These are phyloP conservation scores for Cherax quadricarinatus DNA, from an alignment of 1,140 invertebrate species.

Conservation along the genomic window DNA sequence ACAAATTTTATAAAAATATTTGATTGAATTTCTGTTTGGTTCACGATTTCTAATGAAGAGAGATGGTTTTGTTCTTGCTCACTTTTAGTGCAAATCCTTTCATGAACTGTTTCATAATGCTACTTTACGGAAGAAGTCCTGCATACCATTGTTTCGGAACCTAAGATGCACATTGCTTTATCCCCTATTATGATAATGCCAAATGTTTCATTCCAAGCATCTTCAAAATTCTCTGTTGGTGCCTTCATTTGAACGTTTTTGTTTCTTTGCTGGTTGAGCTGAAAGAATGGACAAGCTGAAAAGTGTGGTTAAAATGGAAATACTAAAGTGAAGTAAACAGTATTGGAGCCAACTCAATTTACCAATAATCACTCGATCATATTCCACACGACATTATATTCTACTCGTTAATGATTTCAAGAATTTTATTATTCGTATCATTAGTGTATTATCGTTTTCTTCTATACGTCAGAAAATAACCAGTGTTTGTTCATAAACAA, in stretches of 20 bases:
- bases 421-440: neutral
- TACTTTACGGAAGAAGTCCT: neutral
- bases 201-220: neutral
- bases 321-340: neutral
- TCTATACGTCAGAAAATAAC: neutral
- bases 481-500: neutral
- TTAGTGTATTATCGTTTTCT: neutral
- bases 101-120: conserved; percentile 16
- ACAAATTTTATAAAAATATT: neutral
- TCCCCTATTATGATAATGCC: neutral
- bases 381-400: neutral
- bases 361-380: neutral
- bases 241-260: neutral
- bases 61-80: neutral
- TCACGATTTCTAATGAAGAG: no score
- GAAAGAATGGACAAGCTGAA: neutral
- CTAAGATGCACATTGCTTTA: neutral
- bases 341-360: no score
- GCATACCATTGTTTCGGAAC: neutral
- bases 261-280: neutral
- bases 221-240: neutral
- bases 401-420: neutral
- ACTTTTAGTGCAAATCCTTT: conserved; percentile 7
- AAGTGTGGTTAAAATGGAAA: neutral
- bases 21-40: no score